These are phyloP conservation scores for Chrysodeixis includens DNA, from an alignment of 2,888 invertebrate species.

Conservation along the genomic window DNA sequence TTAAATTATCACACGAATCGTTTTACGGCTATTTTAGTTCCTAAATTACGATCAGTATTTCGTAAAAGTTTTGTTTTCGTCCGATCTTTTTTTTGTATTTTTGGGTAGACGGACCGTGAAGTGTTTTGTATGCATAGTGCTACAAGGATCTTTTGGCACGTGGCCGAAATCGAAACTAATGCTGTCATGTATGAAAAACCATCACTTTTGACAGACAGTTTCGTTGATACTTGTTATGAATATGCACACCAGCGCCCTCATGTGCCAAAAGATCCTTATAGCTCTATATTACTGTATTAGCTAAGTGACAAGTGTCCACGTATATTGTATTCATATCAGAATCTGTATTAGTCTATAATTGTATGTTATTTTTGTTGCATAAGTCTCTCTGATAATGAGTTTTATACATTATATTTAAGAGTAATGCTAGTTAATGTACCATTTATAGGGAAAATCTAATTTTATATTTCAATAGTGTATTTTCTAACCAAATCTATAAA, in stretches of 20 bases:
- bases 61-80: conserved; percentile 65
- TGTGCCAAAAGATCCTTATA: no score
- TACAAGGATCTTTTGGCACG: no score
- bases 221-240: no score
- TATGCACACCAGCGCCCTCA: no score
- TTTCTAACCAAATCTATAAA: not conserved
- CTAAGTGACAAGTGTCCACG: conserved; percentile 2
- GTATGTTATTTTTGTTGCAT: conserved; percentile 1
- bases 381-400: conserved; percentile 8
- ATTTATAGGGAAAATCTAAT: conserved; percentile 1
- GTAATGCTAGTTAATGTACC: not conserved
- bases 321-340: conserved; percentile 5
- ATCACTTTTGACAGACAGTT: no score
- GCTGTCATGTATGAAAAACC: no score
- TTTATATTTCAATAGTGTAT: not conserved
- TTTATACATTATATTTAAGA: conserved; percentile 1
- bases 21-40: conserved; percentile 83
- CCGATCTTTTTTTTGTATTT: conserved; percentile 31
- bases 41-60: conserved; percentile 88
- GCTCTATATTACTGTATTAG: not conserved
- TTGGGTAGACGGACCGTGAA: conserved; percentile 47
- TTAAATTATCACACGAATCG: conserved; percentile 58
- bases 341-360: conserved; percentile 1
- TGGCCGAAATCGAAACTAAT: no score
- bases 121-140: not conserved